phyloP scores from a whole-genome alignment of 2,888 invertebrate species.

The Luffia ferchaultella region DNA sequence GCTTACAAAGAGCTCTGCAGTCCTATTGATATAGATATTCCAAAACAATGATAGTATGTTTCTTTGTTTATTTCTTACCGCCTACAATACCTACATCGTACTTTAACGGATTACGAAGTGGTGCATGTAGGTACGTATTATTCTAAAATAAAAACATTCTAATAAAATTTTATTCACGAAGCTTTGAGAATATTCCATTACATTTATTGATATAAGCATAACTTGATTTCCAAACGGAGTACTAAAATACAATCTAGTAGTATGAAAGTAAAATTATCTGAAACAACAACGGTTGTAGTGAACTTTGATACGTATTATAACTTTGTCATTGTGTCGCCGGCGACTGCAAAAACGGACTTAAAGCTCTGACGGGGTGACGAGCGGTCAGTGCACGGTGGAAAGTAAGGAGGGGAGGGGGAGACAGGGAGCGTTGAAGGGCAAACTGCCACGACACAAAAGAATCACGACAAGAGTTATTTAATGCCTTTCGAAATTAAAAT shows the following conservation, averaged over 20 bases:
- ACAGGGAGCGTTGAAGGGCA: neutral
- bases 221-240: neutral
- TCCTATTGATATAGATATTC: neutral
- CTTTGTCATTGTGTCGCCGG: neutral
- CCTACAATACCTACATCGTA: neutral
- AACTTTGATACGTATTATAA: neutral
- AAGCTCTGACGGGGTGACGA: neutral
- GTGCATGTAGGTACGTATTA: too few relatives aligned
- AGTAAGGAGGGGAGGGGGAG: neutral
- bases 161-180: too few relatives aligned
- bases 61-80: neutral
- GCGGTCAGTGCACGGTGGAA: neutral
- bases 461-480: neutral
- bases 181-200: neutral
- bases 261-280: neutral
- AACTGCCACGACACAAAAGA: neutral
- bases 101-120: too few relatives aligned
- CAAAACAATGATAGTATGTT: neutral
- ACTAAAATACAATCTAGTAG: neutral
- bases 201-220: neutral
- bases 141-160: too few relatives aligned
- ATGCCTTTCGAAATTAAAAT: neutral
- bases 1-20: too few relatives aligned
- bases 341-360: neutral
- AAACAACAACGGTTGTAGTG: neutral